A percentile compares a stretch with the other conserved stretches of the same genome.
These are phyloP conservation scores for Neodontobutis hainanensis DNA, from an alignment of 2,113 vertebrate species.

Conservation along the genomic window DNA sequence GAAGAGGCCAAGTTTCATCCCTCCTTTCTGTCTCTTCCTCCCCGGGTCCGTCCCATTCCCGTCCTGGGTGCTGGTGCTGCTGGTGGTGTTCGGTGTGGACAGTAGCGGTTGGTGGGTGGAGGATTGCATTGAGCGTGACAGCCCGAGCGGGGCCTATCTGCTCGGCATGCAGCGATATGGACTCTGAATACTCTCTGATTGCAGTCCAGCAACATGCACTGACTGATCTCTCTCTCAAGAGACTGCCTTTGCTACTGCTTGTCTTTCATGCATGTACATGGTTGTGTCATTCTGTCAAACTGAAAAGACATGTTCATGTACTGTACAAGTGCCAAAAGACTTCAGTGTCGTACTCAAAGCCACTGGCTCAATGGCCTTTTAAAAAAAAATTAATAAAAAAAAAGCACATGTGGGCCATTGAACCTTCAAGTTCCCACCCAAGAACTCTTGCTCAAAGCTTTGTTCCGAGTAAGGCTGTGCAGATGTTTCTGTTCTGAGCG, in stretches of 20 bases:
- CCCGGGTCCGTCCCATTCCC: constrained; percentile 76
- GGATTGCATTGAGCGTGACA: constrained; percentile 78
- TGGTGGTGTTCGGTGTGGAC: constrained; percentile 66
- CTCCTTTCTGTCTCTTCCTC: constrained; percentile 83
- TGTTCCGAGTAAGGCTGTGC: constrained; percentile 68
- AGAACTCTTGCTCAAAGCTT: constrained; percentile 54
- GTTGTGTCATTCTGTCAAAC: constrained; percentile 77
- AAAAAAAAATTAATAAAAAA: constrained; percentile 34
- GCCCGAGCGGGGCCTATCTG: constrained; percentile 75
- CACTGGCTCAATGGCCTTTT: constrained; percentile 71
- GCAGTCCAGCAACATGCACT: constrained; percentile 71
- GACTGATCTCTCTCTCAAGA: constrained; percentile 58
- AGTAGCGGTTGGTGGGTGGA: constrained; percentile 83
- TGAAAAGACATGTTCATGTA: constrained; percentile 80
- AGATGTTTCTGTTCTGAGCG: constrained; percentile 66
- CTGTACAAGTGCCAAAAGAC: constrained; percentile 81
- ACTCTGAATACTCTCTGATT: constrained; percentile 76
- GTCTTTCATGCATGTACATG: constrained; percentile 83
- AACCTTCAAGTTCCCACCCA: constrained; percentile 51
- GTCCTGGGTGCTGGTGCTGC: constrained; percentile 66
- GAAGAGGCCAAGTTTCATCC: constrained; percentile 79
- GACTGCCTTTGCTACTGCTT: constrained; percentile 79
- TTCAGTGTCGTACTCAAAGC: constrained; percentile 68
- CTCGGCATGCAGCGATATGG: constrained; percentile 78
- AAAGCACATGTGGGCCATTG: constrained; percentile 67